phyloP scores from a whole-genome alignment of 2,113 vertebrate genomes.

The Phodopus roborovskii region DNA sequence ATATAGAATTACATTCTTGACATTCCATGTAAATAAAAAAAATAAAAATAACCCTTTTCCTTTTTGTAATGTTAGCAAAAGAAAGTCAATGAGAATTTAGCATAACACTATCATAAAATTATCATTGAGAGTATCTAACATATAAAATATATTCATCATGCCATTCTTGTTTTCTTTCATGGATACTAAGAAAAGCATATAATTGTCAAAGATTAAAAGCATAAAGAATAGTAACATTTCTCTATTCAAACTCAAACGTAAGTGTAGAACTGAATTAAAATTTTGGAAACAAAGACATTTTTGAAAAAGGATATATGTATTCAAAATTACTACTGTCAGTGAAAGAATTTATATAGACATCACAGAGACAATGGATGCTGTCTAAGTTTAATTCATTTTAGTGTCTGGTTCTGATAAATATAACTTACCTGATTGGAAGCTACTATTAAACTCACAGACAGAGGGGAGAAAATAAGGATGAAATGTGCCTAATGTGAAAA shows the following conservation, averaged over 20 bases:
- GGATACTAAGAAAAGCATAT: neutral
- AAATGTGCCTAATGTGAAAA: neutral
- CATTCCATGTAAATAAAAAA: neutral
- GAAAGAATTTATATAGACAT: constrained; percentile 26
- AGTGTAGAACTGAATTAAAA: neutral
- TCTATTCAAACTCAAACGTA: neutral
- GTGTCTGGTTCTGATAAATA: neutral
- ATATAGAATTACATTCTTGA: neutral
- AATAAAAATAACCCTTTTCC: neutral
- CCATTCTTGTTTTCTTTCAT: neutral
- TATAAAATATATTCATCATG: constrained; percentile 6
- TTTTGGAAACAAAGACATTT: constrained; percentile 1
- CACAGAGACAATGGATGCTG: neutral
- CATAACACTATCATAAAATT: neutral
- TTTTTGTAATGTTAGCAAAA: neutral
- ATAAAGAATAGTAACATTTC: constrained; percentile 12
- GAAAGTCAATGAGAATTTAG: constrained; percentile 13
- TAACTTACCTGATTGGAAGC: neutral
- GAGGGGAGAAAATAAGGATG: neutral
- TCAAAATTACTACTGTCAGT: neutral
- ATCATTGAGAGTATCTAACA: constrained; percentile 15
- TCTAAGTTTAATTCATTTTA: neutral
- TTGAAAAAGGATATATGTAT: neutral
- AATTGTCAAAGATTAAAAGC: constrained; percentile 36
- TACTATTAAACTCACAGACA: neutral